A percentile compares a stretch with the other conserved stretches of the same genome.
phyloP scores from a whole-genome alignment of 1,140 invertebrate genomes.

The Tetramorium parvispinum region DNA sequence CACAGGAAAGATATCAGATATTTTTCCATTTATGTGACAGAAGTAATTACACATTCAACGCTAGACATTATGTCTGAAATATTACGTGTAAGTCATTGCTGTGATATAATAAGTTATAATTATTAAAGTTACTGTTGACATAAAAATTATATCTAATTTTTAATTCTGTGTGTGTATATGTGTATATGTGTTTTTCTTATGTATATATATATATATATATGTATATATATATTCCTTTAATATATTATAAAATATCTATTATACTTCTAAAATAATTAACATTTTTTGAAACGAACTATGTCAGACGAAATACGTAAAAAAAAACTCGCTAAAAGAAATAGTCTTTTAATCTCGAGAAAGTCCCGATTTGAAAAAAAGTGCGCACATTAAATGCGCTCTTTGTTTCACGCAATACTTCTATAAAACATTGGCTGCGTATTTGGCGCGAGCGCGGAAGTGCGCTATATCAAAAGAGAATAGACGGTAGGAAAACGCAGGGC shows the following conservation, averaged over 20 bases:
- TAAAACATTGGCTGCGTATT: conserved; percentile 5
- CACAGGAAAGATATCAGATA: conserved; percentile 3
- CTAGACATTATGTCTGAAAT: not conserved
- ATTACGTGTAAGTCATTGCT: not conserved
- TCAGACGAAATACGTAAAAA: not conserved
- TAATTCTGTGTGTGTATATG: not conserved
- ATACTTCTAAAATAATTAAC: not conserved
- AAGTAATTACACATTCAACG: conserved; percentile 15
- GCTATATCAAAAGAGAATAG: conserved; percentile 59
- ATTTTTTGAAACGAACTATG: not conserved
- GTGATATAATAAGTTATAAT: not conserved
- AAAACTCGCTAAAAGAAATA: not conserved
- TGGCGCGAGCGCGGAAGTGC: conserved; percentile 19
- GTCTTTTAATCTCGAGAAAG: not conserved
- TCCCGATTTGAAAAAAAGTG: not conserved
- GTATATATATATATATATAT: not conserved
- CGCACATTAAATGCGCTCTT: not conserved
- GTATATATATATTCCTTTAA: not conserved
- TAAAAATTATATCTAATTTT: not conserved
- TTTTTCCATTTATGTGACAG: conserved; percentile 9
- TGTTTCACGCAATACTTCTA: conserved; percentile 12
- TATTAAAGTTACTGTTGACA: not conserved
- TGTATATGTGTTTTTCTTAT: not conserved
- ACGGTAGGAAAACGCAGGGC: conserved; percentile 64
- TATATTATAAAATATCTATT: not conserved